A percentile compares a stretch with the other conserved stretches of the same genome.
phyloP scores from a whole-genome alignment of 2,888 invertebrate genomes.

The Melangyna quadrimaculata region DNA sequence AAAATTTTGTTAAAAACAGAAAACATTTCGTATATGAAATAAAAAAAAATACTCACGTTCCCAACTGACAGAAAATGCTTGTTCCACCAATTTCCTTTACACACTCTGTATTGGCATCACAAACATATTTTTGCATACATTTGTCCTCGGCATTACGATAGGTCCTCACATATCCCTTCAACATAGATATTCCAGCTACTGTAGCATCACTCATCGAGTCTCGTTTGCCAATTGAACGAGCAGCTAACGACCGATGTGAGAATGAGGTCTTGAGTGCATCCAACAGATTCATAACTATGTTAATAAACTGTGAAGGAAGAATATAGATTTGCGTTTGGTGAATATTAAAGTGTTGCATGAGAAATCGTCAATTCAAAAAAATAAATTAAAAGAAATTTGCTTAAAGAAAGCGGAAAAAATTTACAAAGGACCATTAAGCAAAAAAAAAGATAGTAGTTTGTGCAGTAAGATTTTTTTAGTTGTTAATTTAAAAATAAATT shows the following conservation, averaged over 20 bases:
- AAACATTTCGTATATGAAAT: background rate
- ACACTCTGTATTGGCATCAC: constrained; percentile 94
- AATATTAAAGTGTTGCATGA: background rate
- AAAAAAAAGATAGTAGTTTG: constrained; percentile 32
- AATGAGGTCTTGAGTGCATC: constrained; percentile 96
- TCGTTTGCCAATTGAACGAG: constrained; percentile 91
- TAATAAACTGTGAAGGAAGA: constrained; percentile 88
- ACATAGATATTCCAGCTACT: constrained; percentile 92
- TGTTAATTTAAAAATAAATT: constrained; percentile 41
- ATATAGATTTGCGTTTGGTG: background rate
- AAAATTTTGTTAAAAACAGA: background rate
- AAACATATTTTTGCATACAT: constrained; percentile 93
- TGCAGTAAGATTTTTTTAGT: constrained; percentile 53
- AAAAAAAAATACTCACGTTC: constrained; percentile 88
- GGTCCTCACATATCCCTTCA: constrained; percentile 93
- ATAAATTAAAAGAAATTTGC: constrained; percentile 9
- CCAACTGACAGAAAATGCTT: constrained; percentile 95
- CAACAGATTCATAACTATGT: constrained; percentile 93
- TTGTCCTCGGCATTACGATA: constrained; percentile 89
- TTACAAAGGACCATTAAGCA: constrained; percentile 66
- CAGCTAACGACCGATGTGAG: constrained; percentile 93
- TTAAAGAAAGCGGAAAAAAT: constrained; percentile 51
- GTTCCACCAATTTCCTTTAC: constrained; percentile 89
- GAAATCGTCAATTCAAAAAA: too few species aligned
- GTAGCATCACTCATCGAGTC: constrained; percentile 95